phyloP scores from a whole-genome alignment of 2,797 vertebrate species.

The Pantherophis vulpinus region DNA sequence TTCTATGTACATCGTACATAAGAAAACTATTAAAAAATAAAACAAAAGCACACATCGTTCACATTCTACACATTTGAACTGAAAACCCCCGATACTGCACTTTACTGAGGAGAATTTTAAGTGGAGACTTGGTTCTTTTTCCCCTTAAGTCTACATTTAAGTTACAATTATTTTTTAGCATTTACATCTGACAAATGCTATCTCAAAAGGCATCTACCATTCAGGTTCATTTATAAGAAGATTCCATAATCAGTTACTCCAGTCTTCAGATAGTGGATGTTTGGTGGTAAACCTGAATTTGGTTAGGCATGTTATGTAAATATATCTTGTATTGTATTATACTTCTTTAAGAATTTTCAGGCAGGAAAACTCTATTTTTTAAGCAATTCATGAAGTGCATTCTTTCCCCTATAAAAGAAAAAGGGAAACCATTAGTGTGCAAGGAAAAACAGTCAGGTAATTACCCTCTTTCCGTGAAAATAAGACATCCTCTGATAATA shows the following conservation, averaged over 20 bases:
- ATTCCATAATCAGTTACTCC: neutral
- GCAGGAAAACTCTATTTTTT: neutral
- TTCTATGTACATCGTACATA: no score
- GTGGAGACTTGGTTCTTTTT: neutral
- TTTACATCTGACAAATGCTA: neutral
- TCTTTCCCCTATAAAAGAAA: neutral
- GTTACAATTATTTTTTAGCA: neutral
- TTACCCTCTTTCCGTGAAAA: neutral
- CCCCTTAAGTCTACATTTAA: neutral
- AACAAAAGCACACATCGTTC: no score
- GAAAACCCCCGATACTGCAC: no score
- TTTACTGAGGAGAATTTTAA: neutral
- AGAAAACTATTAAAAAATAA: no score
- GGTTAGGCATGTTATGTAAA: neutral
- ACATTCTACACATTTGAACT: no score
- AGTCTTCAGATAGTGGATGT: slow-evolving; percentile 23
- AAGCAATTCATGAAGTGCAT: neutral
- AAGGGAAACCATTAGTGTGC: neutral
- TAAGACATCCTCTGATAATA: no score
- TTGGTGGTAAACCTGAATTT: neutral
- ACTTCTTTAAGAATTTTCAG: slow-evolving; percentile 33
- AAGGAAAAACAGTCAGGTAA: slow-evolving; percentile 13
- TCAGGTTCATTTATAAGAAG: neutral
- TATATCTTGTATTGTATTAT: slow-evolving; percentile 32
- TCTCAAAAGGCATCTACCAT: neutral